Conservation (phyloP, 1,140 invertebrate species). For the Lethocerus indicus region DNA sequence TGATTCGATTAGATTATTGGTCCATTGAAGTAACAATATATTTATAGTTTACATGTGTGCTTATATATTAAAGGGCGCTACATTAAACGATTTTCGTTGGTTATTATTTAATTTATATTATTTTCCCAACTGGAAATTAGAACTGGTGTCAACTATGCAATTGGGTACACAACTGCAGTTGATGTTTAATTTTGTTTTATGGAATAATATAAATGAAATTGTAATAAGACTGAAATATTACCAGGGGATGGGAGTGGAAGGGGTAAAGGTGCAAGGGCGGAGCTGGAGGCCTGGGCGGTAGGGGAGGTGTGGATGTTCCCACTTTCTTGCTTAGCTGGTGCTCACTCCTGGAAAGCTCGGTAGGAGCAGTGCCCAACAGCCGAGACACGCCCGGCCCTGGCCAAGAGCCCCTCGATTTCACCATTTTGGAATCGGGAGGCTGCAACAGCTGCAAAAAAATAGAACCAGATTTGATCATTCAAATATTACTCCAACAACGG, state of each 20-base stretch:
- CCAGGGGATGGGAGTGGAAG: constrained; percentile 6
- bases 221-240: neutral
- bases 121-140: too few species aligned
- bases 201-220: neutral
- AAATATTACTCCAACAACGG: too few species aligned
- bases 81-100: too few species aligned
- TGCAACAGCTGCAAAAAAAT: constrained; percentile 35
- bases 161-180: too few species aligned
- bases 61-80: too few species aligned
- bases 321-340: constrained; percentile 37
- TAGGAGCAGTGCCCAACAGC: constrained; percentile 25
- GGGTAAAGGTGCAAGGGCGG: constrained; percentile 6
- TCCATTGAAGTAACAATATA: too few species aligned
- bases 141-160: too few species aligned
- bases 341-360: constrained; percentile 68
- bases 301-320: constrained; percentile 6
- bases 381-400: constrained; percentile 47
- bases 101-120: too few species aligned
- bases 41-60: too few species aligned
- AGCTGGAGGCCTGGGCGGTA: constrained; percentile 5
- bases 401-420: constrained; percentile 65
- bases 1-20: too few species aligned
- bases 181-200: too few species aligned
- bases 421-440: constrained; percentile 49
- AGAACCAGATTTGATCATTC: too few species aligned